Percentiles rank a stretch among this genome's conserved stretches.
phyloP scores from a whole-genome alignment of 2,888 invertebrate genomes.

The Caenorhabditis zanzibari region DNA sequence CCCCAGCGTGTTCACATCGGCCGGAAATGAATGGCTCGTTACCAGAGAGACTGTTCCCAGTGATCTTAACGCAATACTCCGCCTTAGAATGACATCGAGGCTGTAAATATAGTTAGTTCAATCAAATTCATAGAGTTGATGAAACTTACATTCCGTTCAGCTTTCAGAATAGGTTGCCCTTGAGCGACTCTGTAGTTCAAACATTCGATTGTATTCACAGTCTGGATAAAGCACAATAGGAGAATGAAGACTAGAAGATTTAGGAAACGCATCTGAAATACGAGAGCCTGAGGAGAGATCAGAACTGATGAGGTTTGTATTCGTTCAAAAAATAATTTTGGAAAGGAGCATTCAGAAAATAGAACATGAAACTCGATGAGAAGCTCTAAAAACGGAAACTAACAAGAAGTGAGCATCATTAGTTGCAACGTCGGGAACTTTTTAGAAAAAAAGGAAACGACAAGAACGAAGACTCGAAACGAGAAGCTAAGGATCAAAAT shows the following conservation, averaged over 20 bases:
- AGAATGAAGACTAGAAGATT: conserved; percentile 25
- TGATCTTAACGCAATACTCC: conserved; percentile 49
- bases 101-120: conserved; percentile 32
- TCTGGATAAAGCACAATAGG: not conserved
- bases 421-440: not conserved
- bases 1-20: conserved; percentile 34
- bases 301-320: not conserved
- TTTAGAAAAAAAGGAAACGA: not conserved
- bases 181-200: conserved; percentile 39
- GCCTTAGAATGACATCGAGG: conserved; percentile 43
- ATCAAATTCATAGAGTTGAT: too few species aligned
- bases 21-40: conserved; percentile 38
- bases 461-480: conserved; percentile 18
- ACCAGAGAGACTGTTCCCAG: conserved; percentile 16
- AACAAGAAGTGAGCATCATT: not conserved
- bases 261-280: conserved; percentile 45
- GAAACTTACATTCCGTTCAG: conserved; percentile 35
- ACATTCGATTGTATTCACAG: conserved; percentile 22
- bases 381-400: not conserved
- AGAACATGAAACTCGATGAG: not conserved
- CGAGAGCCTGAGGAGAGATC: not conserved
- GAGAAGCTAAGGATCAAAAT: conserved; percentile 20
- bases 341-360: not conserved
- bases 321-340: not conserved
- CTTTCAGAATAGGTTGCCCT: conserved; percentile 44